These are phyloP conservation scores for Globia sparganii DNA, from an alignment of 2,888 invertebrate genomes.

Conservation along the genomic window DNA sequence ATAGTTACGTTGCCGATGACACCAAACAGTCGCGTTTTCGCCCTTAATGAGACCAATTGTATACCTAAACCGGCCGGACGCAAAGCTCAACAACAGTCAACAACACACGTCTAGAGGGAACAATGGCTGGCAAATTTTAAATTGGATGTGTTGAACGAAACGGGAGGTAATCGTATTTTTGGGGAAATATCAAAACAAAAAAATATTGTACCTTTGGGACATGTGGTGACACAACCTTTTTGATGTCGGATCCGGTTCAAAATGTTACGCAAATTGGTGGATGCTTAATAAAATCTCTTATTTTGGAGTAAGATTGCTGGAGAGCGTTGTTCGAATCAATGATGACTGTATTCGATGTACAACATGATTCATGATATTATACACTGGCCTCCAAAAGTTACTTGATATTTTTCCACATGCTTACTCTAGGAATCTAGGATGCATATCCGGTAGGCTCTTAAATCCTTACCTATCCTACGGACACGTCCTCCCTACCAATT, in stretches of 20 bases:
- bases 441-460: too few species aligned
- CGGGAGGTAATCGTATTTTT: slow-evolving; percentile 49
- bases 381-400: too few species aligned
- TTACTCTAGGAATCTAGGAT: too few species aligned
- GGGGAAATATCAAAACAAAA: slow-evolving; percentile 44
- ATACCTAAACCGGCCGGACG: background rate
- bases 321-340: background rate
- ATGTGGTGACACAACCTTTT: slow-evolving; percentile 30
- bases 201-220: slow-evolving; percentile 51
- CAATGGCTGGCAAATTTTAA: slow-evolving; percentile 62
- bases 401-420: too few species aligned
- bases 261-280: slow-evolving; percentile 14
- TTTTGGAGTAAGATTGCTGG: background rate
- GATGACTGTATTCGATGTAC: background rate
- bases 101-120: slow-evolving; percentile 43
- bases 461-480: too few species aligned
- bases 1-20: background rate
- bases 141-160: slow-evolving; percentile 52
- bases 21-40: background rate
- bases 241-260: slow-evolving; percentile 29
- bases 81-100: slow-evolving; percentile 24
- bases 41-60: background rate
- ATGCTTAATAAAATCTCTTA: background rate
- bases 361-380: background rate
- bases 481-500: too few species aligned